Base-by-base conservation (phyloP, 1,140 invertebrate genomes). In the Sycophila sp. region DNA sequence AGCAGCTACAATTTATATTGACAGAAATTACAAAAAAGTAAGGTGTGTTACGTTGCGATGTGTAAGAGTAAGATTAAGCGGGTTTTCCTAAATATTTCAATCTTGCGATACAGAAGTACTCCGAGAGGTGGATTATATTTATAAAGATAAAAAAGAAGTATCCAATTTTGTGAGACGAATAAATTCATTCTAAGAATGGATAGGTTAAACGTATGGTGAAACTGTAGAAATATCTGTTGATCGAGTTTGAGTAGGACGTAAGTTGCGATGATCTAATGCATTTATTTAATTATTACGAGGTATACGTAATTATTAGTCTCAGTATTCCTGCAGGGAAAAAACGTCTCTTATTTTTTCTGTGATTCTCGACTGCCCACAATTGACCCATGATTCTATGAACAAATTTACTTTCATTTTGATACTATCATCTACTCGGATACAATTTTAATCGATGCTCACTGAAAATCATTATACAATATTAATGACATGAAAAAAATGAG, bases 1-100 rank as follows among this genome's bases (percentile, higher is more conserved):
- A 58, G 59, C 51, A 68, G 71, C 56, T 73, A 73, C 65, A 71
- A 78, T 77, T 76, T 76, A 67, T 76, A 76, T n/a, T 68, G 69
- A 73, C 66, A 70, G 69, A 70, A 73, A 30, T 22, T n/a, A 59
- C 59, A 26, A 58, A 67, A 60, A 58, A 60, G 24, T 69, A 53
- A 69, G 24, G 32, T 53, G 51, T 56, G 42, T 51, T 60, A 45
- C 66, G 24, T 51, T 62, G 34, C 24, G 19, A 62, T n/a, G 17
- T 38, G 45, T 60, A 53, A 58, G 26, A 69, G 32, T 60, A 53
- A 60, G 26, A 32, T 6, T 67, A 34, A 45, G 53, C 11, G 45
- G 26, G 15, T 69, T 69, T 69, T 55, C 49, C 34, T 62, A 45
- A 69, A 62, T 62, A 69, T 62, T 62, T 55, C 36, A 45, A 62